Evolutionary conservation across 1,140 invertebrate species (phyloP).

Genomic region (Sinella curviseta): DNA sequence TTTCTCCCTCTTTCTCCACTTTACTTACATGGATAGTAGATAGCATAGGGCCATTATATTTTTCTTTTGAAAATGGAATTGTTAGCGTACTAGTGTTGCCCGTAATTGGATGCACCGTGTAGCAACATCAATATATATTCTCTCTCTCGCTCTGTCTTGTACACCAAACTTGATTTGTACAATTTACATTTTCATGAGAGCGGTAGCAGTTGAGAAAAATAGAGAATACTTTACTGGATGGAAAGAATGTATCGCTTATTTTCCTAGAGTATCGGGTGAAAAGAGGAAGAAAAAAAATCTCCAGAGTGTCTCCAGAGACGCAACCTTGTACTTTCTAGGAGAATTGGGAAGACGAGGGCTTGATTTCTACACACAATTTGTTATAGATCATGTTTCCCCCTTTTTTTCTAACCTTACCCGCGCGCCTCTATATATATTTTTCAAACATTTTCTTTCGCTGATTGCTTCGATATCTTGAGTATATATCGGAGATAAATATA

Average conservation of each 20-base stretch:
- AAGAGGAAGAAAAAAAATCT: too few relatives aligned
- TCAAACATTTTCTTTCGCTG: not conserved
- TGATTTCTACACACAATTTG: slow-evolving; percentile 15
- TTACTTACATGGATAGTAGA: too few relatives aligned
- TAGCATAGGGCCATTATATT: too few relatives aligned
- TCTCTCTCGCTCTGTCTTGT: not conserved
- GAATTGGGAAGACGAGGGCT: not conserved
- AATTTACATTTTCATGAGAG: slow-evolving; percentile 19
- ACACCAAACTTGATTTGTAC: slow-evolving; percentile 22
- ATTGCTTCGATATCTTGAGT: not conserved
- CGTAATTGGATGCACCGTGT: slow-evolving; percentile 7
- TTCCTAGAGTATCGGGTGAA: slow-evolving; percentile 16
- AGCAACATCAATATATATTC: not conserved
- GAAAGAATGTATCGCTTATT: not conserved
- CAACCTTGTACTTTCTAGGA: not conserved
- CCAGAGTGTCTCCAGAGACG: slow-evolving; percentile 4
- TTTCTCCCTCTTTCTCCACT: too few relatives aligned
- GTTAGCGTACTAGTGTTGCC: too few relatives aligned
- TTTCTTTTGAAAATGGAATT: too few relatives aligned
- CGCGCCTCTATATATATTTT: not conserved
- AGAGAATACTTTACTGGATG: too few relatives aligned
- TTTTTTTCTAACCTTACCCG: not conserved
- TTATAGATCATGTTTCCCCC: not conserved
- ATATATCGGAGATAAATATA: not conserved
- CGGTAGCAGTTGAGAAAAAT: too few relatives aligned